phyloP scores from a whole-genome alignment of 2,113 vertebrate species.

The Thalassoma bifasciatum region DNA sequence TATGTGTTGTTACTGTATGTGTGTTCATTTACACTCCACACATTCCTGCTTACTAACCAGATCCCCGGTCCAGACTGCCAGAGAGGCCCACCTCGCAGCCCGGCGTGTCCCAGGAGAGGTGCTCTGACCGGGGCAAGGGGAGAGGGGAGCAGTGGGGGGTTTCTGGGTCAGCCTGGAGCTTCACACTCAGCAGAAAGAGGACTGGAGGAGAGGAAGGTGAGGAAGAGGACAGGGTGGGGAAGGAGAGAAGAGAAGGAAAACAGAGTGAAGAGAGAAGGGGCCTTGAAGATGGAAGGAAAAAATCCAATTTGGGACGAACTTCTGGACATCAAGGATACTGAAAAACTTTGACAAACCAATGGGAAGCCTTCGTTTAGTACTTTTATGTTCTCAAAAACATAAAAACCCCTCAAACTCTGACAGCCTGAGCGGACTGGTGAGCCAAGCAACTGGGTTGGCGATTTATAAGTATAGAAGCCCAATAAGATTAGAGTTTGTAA shows the following conservation, averaged over 20 bases:
- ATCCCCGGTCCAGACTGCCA: conserved; percentile 55
- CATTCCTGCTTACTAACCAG: conserved; percentile 65
- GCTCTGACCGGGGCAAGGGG: conserved; percentile 64
- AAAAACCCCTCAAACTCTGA: too few relatives aligned
- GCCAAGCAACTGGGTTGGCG: too few relatives aligned
- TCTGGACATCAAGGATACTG: not conserved
- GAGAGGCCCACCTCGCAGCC: conserved; percentile 64
- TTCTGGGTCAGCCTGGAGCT: conserved; percentile 41
- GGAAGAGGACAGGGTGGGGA: conserved; percentile 45
- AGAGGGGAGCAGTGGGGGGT: conserved; percentile 9
- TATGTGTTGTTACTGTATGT: conserved; percentile 36
- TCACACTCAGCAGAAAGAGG: conserved; percentile 45
- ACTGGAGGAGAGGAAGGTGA: conserved; percentile 55
- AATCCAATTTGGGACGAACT: not conserved
- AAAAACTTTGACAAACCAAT: not conserved
- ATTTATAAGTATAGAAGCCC: too few relatives aligned
- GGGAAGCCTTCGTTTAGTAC: too few relatives aligned
- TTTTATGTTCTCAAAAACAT: too few relatives aligned
- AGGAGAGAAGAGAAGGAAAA: conserved; percentile 11
- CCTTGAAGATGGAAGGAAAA: not conserved
- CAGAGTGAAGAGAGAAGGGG: not conserved
- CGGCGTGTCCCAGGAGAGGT: conserved; percentile 64
- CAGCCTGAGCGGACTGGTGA: too few relatives aligned
- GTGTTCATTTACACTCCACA: conserved; percentile 49
- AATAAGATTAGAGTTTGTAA: too few relatives aligned